Evolutionary conservation across 92 coral and sea anemone genomes (phyloP).

Genomic region (Porites evermanni): DNA sequence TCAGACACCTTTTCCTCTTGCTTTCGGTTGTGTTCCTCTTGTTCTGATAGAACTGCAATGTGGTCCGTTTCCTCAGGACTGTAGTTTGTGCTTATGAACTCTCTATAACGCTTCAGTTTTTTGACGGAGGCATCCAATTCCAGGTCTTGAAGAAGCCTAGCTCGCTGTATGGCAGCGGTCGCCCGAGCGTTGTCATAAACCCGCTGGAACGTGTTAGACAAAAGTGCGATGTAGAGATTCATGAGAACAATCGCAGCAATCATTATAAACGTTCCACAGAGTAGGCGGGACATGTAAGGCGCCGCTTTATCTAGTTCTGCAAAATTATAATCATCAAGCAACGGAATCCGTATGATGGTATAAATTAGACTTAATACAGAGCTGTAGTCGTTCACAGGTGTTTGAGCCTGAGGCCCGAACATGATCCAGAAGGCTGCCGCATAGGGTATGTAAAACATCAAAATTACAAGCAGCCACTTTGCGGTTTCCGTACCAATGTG

Average conservation of each 20-base stretch:
- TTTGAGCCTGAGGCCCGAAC: conserved; percentile 74
- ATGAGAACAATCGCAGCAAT: conserved; percentile 76
- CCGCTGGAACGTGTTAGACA: conserved; percentile 85
- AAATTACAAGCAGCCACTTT: conserved; percentile 80
- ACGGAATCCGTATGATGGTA: conserved; percentile 70
- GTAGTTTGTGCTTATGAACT: conserved; percentile 60
- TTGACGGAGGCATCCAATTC: conserved; percentile 67
- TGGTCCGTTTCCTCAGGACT: conserved; percentile 74
- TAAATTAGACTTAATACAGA: conserved; percentile 55
- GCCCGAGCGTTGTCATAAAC: conserved; percentile 89
- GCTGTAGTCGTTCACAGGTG: conserved; percentile 72
- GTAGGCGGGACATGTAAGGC: conserved; percentile 76
- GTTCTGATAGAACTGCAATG: conserved; percentile 32
- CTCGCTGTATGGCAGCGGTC: conserved; percentile 82
- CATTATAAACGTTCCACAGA: conserved; percentile 77
- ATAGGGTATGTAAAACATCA: conserved; percentile 80
- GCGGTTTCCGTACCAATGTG: conserved; percentile 74
- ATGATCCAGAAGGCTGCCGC: conserved; percentile 87
- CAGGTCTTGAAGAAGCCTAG: conserved; percentile 76
- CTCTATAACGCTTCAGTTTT: conserved; percentile 54
- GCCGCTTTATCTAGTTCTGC: conserved; percentile 57
- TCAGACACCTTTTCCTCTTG: conserved; percentile 57
- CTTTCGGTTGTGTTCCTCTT: conserved; percentile 58
- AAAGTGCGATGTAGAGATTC: conserved; percentile 81
- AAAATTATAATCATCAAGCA: conserved; percentile 72